Conservation (phyloP, 2,113 vertebrate species). For the Pandion haliaetus region DNA sequence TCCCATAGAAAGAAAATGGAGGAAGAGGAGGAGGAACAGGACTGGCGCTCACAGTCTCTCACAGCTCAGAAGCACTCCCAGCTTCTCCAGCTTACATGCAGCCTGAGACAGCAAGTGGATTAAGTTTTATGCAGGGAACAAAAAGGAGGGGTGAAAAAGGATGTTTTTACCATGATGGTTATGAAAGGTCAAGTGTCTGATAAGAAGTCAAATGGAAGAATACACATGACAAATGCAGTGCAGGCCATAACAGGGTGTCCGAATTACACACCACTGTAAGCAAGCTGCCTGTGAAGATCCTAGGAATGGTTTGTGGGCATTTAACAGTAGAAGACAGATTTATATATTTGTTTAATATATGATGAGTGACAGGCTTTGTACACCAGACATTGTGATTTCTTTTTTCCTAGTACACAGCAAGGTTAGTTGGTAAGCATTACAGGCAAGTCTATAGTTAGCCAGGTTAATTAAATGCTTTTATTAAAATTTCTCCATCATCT, state of each 20-base stretch:
- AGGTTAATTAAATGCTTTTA: neutral
- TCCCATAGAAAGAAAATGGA: neutral
- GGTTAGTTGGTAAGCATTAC: neutral
- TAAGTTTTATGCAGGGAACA: neutral
- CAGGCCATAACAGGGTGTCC: neutral
- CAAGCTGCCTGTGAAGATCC: neutral
- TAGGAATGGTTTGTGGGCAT: neutral
- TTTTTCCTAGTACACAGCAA: neutral
- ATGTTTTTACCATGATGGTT: neutral
- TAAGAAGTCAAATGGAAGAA: neutral
- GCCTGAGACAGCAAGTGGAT: neutral
- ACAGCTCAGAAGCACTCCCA: neutral
- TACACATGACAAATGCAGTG: neutral
- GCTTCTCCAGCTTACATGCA: neutral
- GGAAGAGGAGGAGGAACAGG: neutral
- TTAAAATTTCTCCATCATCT: neutral
- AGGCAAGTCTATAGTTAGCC: neutral
- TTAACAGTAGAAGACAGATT: neutral
- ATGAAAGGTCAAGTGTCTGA: neutral
- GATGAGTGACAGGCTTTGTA: neutral
- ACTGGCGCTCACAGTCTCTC: neutral
- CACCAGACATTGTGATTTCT: neutral
- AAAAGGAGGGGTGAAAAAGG: neutral
- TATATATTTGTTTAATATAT: neutral
- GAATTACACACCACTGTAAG: neutral